Evolutionary conservation across 2,888 invertebrate genomes (phyloP).

Genomic region (Temnothorax rugatulus): DNA sequence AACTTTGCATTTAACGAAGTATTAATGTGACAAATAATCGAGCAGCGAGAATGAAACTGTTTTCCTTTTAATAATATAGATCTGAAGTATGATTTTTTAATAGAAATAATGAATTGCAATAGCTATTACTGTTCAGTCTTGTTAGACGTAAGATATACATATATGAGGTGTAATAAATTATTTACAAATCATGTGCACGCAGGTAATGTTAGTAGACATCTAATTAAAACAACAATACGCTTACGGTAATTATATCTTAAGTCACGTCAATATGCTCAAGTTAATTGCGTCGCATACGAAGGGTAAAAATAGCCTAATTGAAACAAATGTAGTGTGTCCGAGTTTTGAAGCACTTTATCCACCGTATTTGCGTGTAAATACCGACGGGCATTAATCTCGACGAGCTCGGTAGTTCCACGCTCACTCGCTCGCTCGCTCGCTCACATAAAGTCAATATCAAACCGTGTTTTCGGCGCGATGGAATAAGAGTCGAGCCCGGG

Average conservation of each 20-base stretch:
- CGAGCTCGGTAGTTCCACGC: background rate
- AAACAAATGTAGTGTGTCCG: conserved; percentile 38
- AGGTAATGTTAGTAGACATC: background rate
- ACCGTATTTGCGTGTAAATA: conserved; percentile 51
- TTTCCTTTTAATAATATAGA: background rate
- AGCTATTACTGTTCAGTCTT: background rate
- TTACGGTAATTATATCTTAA: background rate
- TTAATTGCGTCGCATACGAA: conserved; percentile 9
- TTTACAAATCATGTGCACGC: background rate
- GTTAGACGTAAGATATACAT: background rate
- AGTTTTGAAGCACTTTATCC: conserved; percentile 49
- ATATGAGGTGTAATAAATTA: conserved; percentile 2
- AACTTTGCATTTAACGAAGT: conserved; percentile 11
- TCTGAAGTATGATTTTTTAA: background rate
- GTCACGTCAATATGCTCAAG: background rate
- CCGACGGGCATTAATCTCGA: conserved; percentile 49
- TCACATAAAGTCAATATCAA: conserved; percentile 65
- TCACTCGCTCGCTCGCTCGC: background rate
- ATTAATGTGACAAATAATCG: conserved; percentile 2
- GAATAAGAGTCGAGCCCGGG: conserved; percentile 59
- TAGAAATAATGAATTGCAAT: background rate
- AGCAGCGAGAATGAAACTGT: background rate
- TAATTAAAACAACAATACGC: background rate
- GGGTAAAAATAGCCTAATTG: conserved; percentile 35
- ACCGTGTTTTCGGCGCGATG: conserved; percentile 55